Base-by-base conservation (phyloP, 1,140 invertebrate species). In the Plectrocnemia conspersa region DNA sequence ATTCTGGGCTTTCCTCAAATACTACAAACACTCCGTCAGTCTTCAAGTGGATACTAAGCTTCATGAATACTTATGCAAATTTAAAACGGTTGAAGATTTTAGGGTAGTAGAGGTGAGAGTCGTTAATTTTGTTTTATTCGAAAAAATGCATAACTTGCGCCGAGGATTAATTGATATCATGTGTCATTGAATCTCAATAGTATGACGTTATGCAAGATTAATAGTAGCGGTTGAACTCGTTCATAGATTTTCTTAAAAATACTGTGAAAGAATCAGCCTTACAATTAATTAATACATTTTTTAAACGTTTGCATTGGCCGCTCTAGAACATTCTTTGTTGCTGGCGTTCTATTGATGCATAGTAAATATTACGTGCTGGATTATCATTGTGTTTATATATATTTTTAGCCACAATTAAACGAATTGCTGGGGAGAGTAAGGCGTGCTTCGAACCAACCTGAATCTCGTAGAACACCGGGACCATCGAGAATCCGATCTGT, bases 1-100 rank as follows among this genome's bases (percentile, higher is more conserved):
- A 71, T 99, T 98, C 74, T 98, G 95, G 93, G 94, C 95, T 33
- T 98, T 98, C 77, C 74, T 96, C 4, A 97, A 97, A 72, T 94
- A 93, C 76, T 93, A 91, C 72, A 92, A 89, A 68, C 82, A 89
- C 62, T 81, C 85, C 13, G 75, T 74, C 21, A 82, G 84, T 49
- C 76, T 98, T 19, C 82, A 88, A 52, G 86, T 98, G 16, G 83
- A 92, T 62, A 76, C 86, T 3, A 84, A 84, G 64, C 74, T 99
- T 32, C 79, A 84, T 54, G 85, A 84, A 40, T 86, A 88, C 69
- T 72, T 99, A 32, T 81, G 82, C 23, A 91, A 89, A 65, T 98
- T 93, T 71, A 93, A 96, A 68, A 92, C 81, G 53, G 87, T 97
- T 52, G 93, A 98, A 76, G 95, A 98, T 72, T 99, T 98, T 69